These are phyloP conservation scores for Natator depressus DNA, from an alignment of 2,113 vertebrate species.

Conservation along the genomic window DNA sequence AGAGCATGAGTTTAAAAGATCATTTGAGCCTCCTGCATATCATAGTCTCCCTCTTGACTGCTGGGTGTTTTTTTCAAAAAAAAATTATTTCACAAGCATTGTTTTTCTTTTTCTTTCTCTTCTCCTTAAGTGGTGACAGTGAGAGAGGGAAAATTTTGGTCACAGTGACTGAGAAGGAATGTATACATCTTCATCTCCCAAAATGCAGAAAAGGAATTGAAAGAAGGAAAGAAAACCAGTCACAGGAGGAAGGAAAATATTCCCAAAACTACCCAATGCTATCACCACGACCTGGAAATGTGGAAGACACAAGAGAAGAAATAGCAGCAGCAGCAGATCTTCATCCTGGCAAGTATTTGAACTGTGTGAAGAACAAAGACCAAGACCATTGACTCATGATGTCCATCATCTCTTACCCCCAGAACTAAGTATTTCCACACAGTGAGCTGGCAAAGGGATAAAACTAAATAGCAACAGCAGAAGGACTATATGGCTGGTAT, in stretches of 20 bases:
- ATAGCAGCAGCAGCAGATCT: not conserved
- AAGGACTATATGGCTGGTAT: too few species aligned
- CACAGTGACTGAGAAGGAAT: not conserved
- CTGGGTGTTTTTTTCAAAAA: not conserved
- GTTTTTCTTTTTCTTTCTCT: not conserved
- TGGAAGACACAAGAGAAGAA: fast-evolving
- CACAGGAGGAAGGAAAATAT: not conserved
- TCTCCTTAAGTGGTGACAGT: not conserved
- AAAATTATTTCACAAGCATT: not conserved
- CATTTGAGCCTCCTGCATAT: not conserved
- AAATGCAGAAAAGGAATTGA: not conserved
- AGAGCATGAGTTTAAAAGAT: not conserved
- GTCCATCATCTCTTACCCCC: not conserved
- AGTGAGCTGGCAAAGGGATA: not conserved
- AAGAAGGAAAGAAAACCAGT: not conserved
- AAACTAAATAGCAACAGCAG: not conserved
- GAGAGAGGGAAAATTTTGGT: not conserved
- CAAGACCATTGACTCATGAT: not conserved
- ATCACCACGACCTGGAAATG: not conserved
- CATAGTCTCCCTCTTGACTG: not conserved
- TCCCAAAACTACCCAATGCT: not conserved
- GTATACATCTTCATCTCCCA: not conserved
- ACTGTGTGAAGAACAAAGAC: not conserved
- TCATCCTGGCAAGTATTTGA: not conserved
- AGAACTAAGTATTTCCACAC: not conserved